Base-by-base conservation (phyloP, 2,888 invertebrate genomes). In the Callyntrura sp. region DNA sequence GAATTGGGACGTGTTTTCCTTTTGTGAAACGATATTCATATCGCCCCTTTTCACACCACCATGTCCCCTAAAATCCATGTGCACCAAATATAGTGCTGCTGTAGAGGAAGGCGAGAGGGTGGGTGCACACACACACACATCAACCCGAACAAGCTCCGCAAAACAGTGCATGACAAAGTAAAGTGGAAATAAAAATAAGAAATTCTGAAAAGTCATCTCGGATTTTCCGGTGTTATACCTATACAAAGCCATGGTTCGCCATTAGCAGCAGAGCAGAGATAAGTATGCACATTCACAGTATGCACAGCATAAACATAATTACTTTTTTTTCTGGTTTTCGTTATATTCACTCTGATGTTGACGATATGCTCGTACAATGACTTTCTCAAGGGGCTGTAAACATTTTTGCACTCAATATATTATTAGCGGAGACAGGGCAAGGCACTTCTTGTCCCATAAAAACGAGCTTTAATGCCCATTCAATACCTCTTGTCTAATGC, bases 321-420 rank as follows among this genome's bases (percentile, higher is more conserved):
- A 35, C 35, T 4, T 35, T 35, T 35, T 35, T 35, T n/a, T 28
- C n/a, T n/a, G 28, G 35, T 17, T 14, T 17, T 62, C 20, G 25
- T 62, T 17, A 62, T 62, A 17, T n/a, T 62, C n/a, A 17, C 62
- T 17, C 20, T 51, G 57, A 14, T 20, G 57, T 17, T 17, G 57
- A 57, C 57, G 57, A 14, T 51, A 25, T 65, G 65, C 17, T 17
- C 35, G 14, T 48, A 23, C 25, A 23, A 48, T 76, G 51, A 78
- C 78, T 78, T 45, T 55, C 78, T 51, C n/a, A 55, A 35, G 78
- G 55, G 76, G 60, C 45, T 57, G 76, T 85, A 85, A 85, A 85
- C 76, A 85, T 85, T 76, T 85, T 85, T 85, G 76, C 85, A 85
- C 85, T 76, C 60, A 43, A 85, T 76, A 85, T 57, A 85, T 85